Evolutionary conservation across 2,797 vertebrate genomes (phyloP), one percentile per base, ranked within the genome.

Genomic region (Percopsis omiscomaycus): DNA sequence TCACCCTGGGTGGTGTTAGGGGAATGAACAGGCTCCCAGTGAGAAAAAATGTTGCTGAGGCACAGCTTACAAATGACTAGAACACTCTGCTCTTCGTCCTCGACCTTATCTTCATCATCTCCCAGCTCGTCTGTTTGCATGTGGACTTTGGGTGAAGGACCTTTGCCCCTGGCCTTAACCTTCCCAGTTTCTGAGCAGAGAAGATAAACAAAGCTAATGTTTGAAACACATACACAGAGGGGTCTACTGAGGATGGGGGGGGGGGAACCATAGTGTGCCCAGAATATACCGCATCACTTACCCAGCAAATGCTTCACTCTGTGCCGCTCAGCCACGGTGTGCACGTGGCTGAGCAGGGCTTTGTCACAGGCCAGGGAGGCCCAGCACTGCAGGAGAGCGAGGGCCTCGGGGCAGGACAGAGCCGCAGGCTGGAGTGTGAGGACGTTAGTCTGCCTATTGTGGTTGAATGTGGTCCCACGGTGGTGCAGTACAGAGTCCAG

Each of bases 361-460:
- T 57, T 28, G 61, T 94, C 89, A 30, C 59, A 88, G 52, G 85
- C 78, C 0, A 94, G 28, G 4, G 91, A 64, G 64, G 93, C 94
- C 96, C 96, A 98, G 77, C 91, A 93, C 8, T 91, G 89, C 57
- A 98, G 89, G 73, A 96, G 89, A 11, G 90, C 0, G 12, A 99
- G 92, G 2, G 84, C 74, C 0, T 95, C 92, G 3, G 65, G 75
- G 66, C 77, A 83, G 15, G 96, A 94, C 4, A 98, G 88, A 0
- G 88, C 55, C 0, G 87, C 78, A 4, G 92, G 86, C 0, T 84
- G 93, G 27, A 95, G 81, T 0, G 89, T 88, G 59, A 94, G 85
- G 49, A 92, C 78, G 49, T 84, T 79, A 28, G 91, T 80, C 53
- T 86, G 88, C 69, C 58, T 77, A 70, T 93, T 92, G 42, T 83